These are phyloP conservation scores for Monochamus saltuarius DNA, from an alignment of 1,140 invertebrate genomes.

Conservation along the genomic window DNA sequence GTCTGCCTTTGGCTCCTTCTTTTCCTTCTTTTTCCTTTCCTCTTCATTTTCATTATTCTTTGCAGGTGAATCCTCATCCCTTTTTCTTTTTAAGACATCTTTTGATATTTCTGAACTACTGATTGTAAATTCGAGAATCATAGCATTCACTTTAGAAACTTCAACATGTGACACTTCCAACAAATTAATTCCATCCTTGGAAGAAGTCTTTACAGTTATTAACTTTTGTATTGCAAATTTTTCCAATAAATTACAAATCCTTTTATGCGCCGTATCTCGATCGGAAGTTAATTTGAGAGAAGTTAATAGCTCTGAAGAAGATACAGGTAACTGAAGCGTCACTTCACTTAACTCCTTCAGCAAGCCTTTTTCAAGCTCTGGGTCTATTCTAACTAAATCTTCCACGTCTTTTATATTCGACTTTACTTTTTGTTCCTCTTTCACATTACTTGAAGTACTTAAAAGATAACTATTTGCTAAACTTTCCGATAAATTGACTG, in stretches of 20 bases:
- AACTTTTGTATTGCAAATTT: slow-evolving; percentile 88
- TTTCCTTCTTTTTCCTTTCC: slow-evolving; percentile 51
- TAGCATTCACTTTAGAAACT: slow-evolving; percentile 68
- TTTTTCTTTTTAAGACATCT: slow-evolving; percentile 54
- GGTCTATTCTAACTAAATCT: slow-evolving; percentile 56
- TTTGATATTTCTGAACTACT: slow-evolving; percentile 45
- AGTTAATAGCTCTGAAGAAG: slow-evolving; percentile 66
- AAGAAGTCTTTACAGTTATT: slow-evolving; percentile 68
- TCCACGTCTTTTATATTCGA: slow-evolving; percentile 53
- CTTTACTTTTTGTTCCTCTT: slow-evolving; percentile 38
- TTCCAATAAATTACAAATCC: slow-evolving; percentile 76
- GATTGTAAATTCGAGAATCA: slow-evolving; percentile 60
- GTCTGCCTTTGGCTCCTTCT: slow-evolving; percentile 56
- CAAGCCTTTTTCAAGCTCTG: slow-evolving; percentile 67
- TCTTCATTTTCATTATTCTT: slow-evolving; percentile 42
- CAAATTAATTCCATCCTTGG: slow-evolving; percentile 59
- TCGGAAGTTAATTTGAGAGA: slow-evolving; percentile 63
- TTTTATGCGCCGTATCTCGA: slow-evolving; percentile 60
- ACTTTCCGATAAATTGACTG: slow-evolving; percentile 1
- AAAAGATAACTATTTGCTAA: neutral
- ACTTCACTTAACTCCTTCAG: slow-evolving; percentile 76
- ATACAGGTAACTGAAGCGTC: slow-evolving; percentile 74
- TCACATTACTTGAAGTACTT: slow-evolving; percentile 20
- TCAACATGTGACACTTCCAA: slow-evolving; percentile 71
- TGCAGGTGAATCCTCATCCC: slow-evolving; percentile 42